Percentiles rank a stretch among this genome's conserved stretches.
These are phyloP conservation scores for Clanis bilineata DNA, from an alignment of 2,888 invertebrate species.

Conservation along the genomic window DNA sequence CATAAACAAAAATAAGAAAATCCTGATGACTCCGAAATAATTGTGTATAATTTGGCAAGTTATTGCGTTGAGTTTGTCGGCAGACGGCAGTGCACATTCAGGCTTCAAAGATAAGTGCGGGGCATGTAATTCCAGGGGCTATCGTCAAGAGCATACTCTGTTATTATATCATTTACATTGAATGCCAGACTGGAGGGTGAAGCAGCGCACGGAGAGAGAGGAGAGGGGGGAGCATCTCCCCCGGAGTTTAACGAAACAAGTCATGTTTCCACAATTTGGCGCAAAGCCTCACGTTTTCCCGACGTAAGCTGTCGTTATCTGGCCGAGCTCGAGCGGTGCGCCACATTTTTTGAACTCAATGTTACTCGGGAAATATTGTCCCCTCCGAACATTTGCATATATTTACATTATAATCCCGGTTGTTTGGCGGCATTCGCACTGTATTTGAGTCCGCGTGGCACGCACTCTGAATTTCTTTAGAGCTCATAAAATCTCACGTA, in stretches of 20 bases:
- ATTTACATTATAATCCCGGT: conserved; percentile 72
- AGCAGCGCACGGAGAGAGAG: neutral
- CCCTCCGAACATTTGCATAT: conserved; percentile 62
- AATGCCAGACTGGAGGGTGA: conserved; percentile 19
- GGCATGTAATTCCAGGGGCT: conserved; percentile 22
- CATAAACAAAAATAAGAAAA: conserved; percentile 6
- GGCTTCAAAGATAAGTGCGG: conserved; percentile 12
- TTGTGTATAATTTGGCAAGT: neutral
- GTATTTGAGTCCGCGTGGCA: conserved; percentile 26
- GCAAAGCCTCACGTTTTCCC: conserved; percentile 58
- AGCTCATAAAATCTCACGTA: neutral
- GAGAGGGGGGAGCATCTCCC: conserved; percentile 22
- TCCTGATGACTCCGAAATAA: conserved; percentile 7
- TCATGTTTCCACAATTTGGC: conserved; percentile 64
- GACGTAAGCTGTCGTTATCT: conserved; percentile 66
- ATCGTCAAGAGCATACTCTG: conserved; percentile 37
- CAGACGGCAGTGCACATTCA: conserved; percentile 2
- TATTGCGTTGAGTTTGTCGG: neutral
- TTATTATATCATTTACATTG: conserved; percentile 51
- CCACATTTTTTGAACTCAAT: conserved; percentile 48
- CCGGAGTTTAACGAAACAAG: conserved; percentile 49
- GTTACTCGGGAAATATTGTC: conserved; percentile 40
- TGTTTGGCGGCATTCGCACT: conserved; percentile 46
- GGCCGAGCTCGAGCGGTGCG: conserved; percentile 29
- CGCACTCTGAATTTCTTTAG: conserved; percentile 3